Percentiles rank a stretch among this genome's conserved stretches.
These are phyloP conservation scores for Clarias gariepinus DNA, from an alignment of 2,113 vertebrate genomes.

Conservation along the genomic window DNA sequence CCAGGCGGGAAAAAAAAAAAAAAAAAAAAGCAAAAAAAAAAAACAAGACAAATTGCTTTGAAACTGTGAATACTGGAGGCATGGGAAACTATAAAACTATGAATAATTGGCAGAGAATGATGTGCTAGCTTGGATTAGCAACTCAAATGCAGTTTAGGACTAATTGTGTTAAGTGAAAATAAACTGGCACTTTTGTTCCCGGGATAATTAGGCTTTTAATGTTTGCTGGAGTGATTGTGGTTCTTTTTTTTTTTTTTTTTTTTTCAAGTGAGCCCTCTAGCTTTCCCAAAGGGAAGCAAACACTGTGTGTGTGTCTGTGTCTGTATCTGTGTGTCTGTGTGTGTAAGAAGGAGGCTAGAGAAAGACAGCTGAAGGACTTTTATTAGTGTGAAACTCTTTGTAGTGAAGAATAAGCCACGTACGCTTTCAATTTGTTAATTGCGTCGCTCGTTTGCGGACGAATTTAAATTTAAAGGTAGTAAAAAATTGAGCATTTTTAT, in stretches of 20 bases:
- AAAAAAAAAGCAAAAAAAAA: constrained; percentile 63
- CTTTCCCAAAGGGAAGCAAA: constrained; percentile 65
- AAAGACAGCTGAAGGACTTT: constrained; percentile 53
- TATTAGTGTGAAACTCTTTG: constrained; percentile 43
- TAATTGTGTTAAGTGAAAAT: constrained; percentile 82
- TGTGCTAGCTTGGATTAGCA: constrained; percentile 69
- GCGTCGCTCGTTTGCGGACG: neutral
- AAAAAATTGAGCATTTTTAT: no score
- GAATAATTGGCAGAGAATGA: constrained; percentile 77
- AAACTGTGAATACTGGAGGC: constrained; percentile 73
- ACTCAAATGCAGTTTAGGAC: constrained; percentile 76
- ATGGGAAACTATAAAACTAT: constrained; percentile 68
- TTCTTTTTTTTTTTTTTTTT: constrained; percentile 57
- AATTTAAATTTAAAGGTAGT: neutral
- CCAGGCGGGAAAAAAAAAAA: constrained; percentile 46
- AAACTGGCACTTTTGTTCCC: constrained; percentile 76
- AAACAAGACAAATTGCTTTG: constrained; percentile 73
- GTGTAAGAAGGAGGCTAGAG: constrained; percentile 35
- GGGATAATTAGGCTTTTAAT: constrained; percentile 77
- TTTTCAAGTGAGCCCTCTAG: constrained; percentile 71
- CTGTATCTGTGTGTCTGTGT: constrained; percentile 31
- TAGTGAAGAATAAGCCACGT: constrained; percentile 53
- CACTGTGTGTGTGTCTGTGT: constrained; percentile 10
- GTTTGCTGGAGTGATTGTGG: constrained; percentile 65
- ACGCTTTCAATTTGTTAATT: constrained; percentile 67